phyloP scores from a whole-genome alignment of 2,888 invertebrate species.

The Plemyria rubiginata region DNA sequence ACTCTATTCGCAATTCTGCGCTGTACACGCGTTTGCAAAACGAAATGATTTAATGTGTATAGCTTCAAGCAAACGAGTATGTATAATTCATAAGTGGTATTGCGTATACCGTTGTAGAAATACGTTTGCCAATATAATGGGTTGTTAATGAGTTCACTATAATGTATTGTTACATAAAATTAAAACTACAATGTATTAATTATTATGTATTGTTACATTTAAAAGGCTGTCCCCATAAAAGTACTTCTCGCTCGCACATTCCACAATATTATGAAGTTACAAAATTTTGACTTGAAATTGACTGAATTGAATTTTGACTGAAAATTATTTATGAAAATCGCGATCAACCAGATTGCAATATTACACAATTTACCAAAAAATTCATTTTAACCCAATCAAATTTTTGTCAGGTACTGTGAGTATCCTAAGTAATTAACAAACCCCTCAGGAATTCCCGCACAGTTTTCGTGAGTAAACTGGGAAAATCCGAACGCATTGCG shows the following conservation, averaged over 20 bases:
- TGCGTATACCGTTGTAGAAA: conserved; percentile 22
- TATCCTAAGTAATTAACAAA: conserved; percentile 5
- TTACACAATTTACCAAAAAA: no score
- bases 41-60: conserved; percentile 22
- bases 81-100: conserved; percentile 25
- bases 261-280: no score
- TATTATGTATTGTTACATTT: conserved; percentile 27
- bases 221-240: not conserved
- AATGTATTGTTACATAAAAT: conserved; percentile 27
- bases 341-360: no score
- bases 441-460: conserved; percentile 19
- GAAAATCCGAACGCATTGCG: conserved; percentile 21
- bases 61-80: conserved; percentile 26
- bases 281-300: no score
- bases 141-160: conserved; percentile 20
- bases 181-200: conserved; percentile 10
- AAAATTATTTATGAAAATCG: no score
- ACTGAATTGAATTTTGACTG: no score
- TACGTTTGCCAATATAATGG: conserved; percentile 32
- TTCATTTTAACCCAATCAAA: no score
- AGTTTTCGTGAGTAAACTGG: conserved; percentile 11
- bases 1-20: conserved; percentile 15
- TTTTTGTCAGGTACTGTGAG: no score
- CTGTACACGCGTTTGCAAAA: conserved; percentile 20
- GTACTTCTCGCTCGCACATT: no score